phyloP scores from a whole-genome alignment of 2,888 invertebrate species.

The Torymus texanus region DNA sequence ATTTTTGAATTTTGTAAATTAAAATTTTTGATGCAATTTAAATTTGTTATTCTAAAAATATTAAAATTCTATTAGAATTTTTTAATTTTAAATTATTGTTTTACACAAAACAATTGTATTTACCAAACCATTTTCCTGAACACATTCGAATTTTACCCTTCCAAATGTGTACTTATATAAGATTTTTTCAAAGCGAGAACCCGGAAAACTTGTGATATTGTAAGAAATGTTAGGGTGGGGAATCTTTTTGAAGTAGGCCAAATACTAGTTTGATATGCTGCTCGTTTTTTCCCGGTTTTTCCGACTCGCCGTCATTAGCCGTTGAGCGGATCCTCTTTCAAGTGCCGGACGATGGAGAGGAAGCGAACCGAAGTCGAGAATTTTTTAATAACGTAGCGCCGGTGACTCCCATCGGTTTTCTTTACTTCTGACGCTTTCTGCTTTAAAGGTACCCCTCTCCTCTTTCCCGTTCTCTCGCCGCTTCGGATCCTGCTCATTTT shows the following conservation, averaged over 20 bases:
- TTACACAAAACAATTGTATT: no score
- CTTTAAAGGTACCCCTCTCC: slow-evolving; percentile 12
- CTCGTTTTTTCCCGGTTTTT: slow-evolving; percentile 15
- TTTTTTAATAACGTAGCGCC: slow-evolving; percentile 47
- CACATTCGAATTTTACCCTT: no score
- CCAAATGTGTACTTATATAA: no score
- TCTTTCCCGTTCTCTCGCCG: not conserved
- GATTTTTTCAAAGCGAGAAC: no score
- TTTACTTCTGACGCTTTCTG: slow-evolving; percentile 37
- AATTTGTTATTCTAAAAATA: no score
- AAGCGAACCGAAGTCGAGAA: slow-evolving; percentile 25
- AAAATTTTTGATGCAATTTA: no score
- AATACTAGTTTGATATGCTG: slow-evolving; percentile 37
- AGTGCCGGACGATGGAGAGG: slow-evolving; percentile 34
- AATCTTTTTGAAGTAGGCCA: slow-evolving; percentile 36
- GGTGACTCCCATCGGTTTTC: slow-evolving; percentile 57
- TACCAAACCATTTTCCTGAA: no score
- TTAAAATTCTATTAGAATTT: no score
- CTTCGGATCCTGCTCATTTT: slow-evolving; percentile 3
- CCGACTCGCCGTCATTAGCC: slow-evolving; percentile 38
- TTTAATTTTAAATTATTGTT: no score
- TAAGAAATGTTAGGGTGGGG: not conserved
- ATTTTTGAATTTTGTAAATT: no score
- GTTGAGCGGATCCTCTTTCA: slow-evolving; percentile 36
- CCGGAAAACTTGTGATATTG: no score